Evolutionary conservation across 2,888 invertebrate species (phyloP), one percentile per base, ranked within the genome.

Genomic region (Cheiracanthium punctorium): DNA sequence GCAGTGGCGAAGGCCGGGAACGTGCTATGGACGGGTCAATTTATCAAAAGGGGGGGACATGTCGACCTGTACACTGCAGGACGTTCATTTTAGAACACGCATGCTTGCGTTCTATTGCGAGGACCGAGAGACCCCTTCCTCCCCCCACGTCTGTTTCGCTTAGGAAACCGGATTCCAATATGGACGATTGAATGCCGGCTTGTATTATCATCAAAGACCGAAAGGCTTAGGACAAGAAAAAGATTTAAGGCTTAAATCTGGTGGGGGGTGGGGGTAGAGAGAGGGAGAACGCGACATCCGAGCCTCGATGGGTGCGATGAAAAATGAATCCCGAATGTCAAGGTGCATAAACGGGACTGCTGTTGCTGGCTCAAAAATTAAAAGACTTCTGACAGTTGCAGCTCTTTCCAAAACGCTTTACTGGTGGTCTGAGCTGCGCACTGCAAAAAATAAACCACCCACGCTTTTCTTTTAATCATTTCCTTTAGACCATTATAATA

Each of bases 21-120:
- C 79, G 74, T 85, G 73, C 84, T 73, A 79, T 80, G 84, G 84
- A 85, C 79, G 84, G 84, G 84, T 85, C 84, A 85, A 85, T 85
- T 85, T 85, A 85, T 85, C 84, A 85, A 67, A 32, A 74, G 37
- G 30, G 71, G 79, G 73, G 76, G 24, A 30, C 5, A 76, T 43
- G 82, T 84, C 84, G 84, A 85, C 84, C 84, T 85, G 84, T 84
- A 71, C 82, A 77, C 48, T 73, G 65, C 77, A 77, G 82, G 84
- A 85, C 84, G 79, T 85, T 85, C 84, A 70, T 85, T 85, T 58
- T 79, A 69, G 58, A 74, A 70, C 77, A 85, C 82, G 84, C 84
- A 85, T 79, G 84, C 84, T 73, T 85, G 84, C 79, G 73, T 85
- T 74, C 79, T 79, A 74, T 79, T 64, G 69, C 69, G 28, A 30